Evolutionary conservation across 1,140 invertebrate species (phyloP), one percentile per base, ranked within the genome.

Genomic region (Drosophila obscura): DNA sequence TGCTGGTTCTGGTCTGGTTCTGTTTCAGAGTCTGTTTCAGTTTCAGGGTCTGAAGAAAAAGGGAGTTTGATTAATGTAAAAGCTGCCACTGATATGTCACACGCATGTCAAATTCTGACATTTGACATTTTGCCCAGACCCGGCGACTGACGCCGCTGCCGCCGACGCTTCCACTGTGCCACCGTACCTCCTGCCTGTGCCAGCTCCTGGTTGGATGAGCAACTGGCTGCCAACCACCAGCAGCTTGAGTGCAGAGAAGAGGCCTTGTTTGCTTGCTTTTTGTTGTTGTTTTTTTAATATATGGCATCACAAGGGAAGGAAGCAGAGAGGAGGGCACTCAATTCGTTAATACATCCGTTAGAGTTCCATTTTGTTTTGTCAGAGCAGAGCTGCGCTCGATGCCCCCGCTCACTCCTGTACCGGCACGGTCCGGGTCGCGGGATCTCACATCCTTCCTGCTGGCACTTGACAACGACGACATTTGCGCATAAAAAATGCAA

Each of bases 51-150:
- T 63, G 59, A 87, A 79, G 83, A 87, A 87, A 78, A 90, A 91
- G 90, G 81, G 90, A 91, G 91, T 91, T 91, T 91, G 90, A 91
- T 91, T 91, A 91, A 91, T 91, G 90, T 91, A 91, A 87, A 90
- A 91, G 82, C 90, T 91, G 90, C 89, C 90, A 91, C 90, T 91
- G 90, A 91, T 91, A 91, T 91, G 90, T 91, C 90, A 91, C 90
- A 91, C 80, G 90, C 88, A 91, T 91, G 88, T 91, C 90, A 91
- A 90, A 91, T 88, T 82, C 77, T 91, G 90, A 91, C 90, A 90
- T 91, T 91, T 91, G 90, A 91, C 90, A 91, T 91, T 91, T 91
- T 90, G 85, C 90, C 11, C 73, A 91, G 84, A 68, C 66, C 65
- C 66, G 64, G 75, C 72, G 74, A 79, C 74, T 65, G 77, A 77